Evolutionary conservation across 1,140 invertebrate genomes (phyloP), one percentile per base, ranked within the genome.

Genomic region (Caerostris extrusa): DNA sequence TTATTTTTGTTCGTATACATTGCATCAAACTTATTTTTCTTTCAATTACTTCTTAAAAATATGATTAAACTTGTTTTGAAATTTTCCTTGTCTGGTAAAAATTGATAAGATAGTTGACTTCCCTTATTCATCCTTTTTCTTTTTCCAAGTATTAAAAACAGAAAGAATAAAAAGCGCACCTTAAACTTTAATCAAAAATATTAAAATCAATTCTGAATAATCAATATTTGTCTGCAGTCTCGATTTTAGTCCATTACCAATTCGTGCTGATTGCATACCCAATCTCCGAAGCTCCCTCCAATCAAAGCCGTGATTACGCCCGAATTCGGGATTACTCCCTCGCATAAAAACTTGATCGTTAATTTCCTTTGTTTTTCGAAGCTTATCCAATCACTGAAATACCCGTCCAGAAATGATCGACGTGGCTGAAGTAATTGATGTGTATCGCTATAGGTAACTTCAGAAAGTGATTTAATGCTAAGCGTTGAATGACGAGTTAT

Each of bases 401-500:
- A 77, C 69, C 69, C 34, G 50, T 34, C 7, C 34, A 50, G 69
- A 77, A 85, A 85, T 85, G 82, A 57, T 85, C 6, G 82, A 34
- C 56, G 53, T 58, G 82, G 82, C 7, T 85, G 55, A 85, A 85
- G 55, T 85, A 85, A 85, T 58, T 85, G 82, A 85, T 57, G 82
- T 58, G 82, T 57, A 85, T 57, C 82, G 12, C 14, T 57, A 19
- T 56, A 58, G 85, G 55, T 87, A 87, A 58, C 57, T 17, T 64
- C 85, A 60, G 58, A 87, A 87, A 87, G 85, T 87, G 85, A 77
- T 77, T 77, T 77, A 77, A 34, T 50, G 50, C 69, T 89, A 69
- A 67, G 57, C 19, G 64, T 89, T 69, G 87, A 71, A 89, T 53
- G 56, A 81, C 55, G 89, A 90, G 64, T 58, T 71, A 69, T 90